These are phyloP conservation scores for Cynodonichthys magdalenae DNA, from an alignment of 2,797 vertebrate species.

Conservation along the genomic window DNA sequence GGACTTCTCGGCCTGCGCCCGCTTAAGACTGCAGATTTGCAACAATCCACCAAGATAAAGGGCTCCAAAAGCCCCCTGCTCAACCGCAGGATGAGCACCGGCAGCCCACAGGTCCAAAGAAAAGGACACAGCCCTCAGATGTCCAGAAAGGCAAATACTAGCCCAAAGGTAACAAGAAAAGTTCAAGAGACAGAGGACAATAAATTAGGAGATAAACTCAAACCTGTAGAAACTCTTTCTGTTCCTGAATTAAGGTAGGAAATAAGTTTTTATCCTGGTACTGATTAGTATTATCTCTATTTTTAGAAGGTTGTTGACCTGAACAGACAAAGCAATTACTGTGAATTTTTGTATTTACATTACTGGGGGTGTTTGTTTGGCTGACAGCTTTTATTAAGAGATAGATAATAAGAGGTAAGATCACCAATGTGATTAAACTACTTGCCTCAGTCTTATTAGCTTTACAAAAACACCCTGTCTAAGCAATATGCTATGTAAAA, in stretches of 20 bases:
- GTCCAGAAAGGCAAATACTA: conserved; percentile 77
- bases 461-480: conserved; percentile 28
- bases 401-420: neutral
- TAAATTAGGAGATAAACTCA: conserved; percentile 65
- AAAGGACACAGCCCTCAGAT: conserved; percentile 89
- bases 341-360: conserved; percentile 47
- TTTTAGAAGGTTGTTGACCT: conserved; percentile 41
- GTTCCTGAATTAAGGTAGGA: conserved; percentile 79
- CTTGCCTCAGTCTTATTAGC: conserved; percentile 38
- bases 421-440: neutral
- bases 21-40: conserved; percentile 83
- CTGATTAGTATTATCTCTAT: conserved; percentile 26
- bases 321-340: conserved; percentile 42
- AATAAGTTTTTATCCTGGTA: conserved; percentile 21
- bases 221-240: conserved; percentile 71
- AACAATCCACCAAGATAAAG: conserved; percentile 85
- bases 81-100: conserved; percentile 86
- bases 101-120: conserved; percentile 90
- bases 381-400: conserved; percentile 5
- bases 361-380: conserved; percentile 27
- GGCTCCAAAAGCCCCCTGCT: conserved; percentile 89
- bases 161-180: conserved; percentile 83
- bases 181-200: conserved; percentile 74
- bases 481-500: conserved; percentile 10
- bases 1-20: conserved; percentile 86